Conservation (phyloP, 2,113 vertebrate species). For the Calypte anna region DNA sequence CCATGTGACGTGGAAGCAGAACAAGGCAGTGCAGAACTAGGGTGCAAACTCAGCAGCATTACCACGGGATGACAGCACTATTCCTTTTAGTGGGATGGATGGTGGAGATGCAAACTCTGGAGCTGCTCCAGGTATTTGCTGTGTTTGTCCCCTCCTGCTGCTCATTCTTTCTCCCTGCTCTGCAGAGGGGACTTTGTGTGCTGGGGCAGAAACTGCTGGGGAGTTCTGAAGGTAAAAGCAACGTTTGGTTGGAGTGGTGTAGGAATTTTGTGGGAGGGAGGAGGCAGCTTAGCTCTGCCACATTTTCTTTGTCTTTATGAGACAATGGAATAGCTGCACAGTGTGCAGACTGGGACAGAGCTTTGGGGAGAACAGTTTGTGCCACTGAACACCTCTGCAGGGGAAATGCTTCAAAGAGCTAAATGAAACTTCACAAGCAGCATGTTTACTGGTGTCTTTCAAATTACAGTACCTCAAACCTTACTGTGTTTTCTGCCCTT, state of each 20-base stretch:
- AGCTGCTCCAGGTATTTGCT: not conserved
- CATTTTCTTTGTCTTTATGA: not conserved
- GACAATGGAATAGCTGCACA: not conserved
- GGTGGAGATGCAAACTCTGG: not conserved
- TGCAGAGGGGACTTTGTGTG: not conserved
- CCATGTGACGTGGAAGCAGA: not conserved
- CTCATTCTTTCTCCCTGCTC: not conserved
- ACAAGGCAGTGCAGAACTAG: not conserved
- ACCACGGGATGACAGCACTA: not conserved
- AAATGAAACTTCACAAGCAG: too few relatives aligned
- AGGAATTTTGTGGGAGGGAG: not conserved
- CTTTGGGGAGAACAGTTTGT: not conserved
- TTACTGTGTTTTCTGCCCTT: not conserved
- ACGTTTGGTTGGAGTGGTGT: fast-evolving
- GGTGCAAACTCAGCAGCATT: not conserved
- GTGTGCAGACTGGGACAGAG: not conserved
- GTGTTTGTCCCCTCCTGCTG: not conserved
- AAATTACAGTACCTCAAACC: not conserved
- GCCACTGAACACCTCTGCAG: not conserved
- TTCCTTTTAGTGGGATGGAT: not conserved
- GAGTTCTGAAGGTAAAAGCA: not conserved
- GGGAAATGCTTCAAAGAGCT: not conserved
- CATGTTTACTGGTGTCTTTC: not conserved
- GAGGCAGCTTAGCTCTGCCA: not conserved
- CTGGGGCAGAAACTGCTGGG: not conserved